Conservation (phyloP, 2,888 invertebrate genomes). For the Sycophila texana region DNA sequence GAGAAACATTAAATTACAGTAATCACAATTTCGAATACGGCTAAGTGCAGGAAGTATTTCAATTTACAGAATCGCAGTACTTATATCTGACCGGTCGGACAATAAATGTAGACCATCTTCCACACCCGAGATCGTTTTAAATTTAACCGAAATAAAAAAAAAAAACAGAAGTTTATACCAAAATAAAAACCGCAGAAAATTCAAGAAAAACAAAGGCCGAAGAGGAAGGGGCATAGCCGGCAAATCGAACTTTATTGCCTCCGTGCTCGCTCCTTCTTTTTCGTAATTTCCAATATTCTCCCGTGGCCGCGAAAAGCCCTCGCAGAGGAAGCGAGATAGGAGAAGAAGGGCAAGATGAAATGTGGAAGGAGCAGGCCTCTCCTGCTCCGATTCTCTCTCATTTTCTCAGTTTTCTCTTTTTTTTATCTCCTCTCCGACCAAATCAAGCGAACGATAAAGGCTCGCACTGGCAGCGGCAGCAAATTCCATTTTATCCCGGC, state of each 20-base stretch:
- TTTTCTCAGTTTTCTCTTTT: slow-evolving; percentile 29
- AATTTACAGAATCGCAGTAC: neutral
- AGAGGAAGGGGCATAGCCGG: slow-evolving; percentile 1
- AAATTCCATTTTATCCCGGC: slow-evolving; percentile 47
- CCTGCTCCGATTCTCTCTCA: slow-evolving; percentile 16
- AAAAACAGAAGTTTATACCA: neutral
- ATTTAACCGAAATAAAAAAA: neutral
- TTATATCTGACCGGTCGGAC: neutral
- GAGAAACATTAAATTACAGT: too few species aligned
- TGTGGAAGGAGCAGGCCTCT: slow-evolving; percentile 45
- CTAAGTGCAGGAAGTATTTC: too few species aligned
- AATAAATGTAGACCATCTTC: neutral
- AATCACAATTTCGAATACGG: too few species aligned
- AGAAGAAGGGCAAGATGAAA: slow-evolving; percentile 54
- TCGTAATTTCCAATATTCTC: slow-evolving; percentile 60
- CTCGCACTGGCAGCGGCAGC: slow-evolving; percentile 4
- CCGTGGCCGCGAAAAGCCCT: slow-evolving; percentile 46
- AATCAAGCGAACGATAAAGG: slow-evolving; percentile 19
- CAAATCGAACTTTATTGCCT: slow-evolving; percentile 54
- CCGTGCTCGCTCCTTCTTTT: slow-evolving; percentile 47
- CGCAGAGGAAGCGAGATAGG: slow-evolving; percentile 35
- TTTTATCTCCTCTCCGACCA: neutral
- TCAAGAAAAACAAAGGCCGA: neutral
- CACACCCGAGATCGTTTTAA: neutral
- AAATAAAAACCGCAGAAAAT: neutral